Evolutionary conservation across 1,140 invertebrate genomes (phyloP), one percentile per base, ranked within the genome.

Genomic region (Sogatella furcifera): DNA sequence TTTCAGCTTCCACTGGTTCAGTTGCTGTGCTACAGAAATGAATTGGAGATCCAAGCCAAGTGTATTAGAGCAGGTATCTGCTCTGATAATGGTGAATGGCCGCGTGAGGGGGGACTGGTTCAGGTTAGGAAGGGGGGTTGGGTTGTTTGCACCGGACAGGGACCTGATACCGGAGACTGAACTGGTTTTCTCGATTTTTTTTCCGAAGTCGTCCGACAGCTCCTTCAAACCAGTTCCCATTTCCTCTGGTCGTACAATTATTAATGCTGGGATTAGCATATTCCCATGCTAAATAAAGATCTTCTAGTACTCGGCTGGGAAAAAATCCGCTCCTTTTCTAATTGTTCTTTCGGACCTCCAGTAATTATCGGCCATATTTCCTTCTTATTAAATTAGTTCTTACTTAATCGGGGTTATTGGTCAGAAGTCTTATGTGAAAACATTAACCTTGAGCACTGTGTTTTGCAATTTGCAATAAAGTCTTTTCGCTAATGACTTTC

Each of bases 261-360:
- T n/a, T 49, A 49, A 49, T 49, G 5, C 15, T 49, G 15, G 15
- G 17, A 49, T 49, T 49, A 49, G 46, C 46, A 49, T 49, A 49
- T 49, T 49, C 46, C 46, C 46, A 49, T 49, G 46, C 46, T 49
- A 49, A 49, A 49, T 49, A 49, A 49, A 49, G 46, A 49, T 17
- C 46, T 22, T 49, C 46, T 19, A 4, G 43, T 44, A n/a, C 17
- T 44, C 14, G 14, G 43, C 43, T 49, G 46, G 46, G 46, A 49
- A 49, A 49, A 17, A 17, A 1, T 19, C 8, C 15, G 46, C 4
- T 49, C 21, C 46, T 49, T 15, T 38, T 19, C 6, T 49, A 49
- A 49, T 49, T 49, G 46, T 49, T 49, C 46, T 17, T 17, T 49
- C 21, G 15, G 15, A 19, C 21, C 15, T 49, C 9, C 15, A 19